Conservation (phyloP, 1,140 invertebrate species). For the Lysiphlebus fabarum region DNA sequence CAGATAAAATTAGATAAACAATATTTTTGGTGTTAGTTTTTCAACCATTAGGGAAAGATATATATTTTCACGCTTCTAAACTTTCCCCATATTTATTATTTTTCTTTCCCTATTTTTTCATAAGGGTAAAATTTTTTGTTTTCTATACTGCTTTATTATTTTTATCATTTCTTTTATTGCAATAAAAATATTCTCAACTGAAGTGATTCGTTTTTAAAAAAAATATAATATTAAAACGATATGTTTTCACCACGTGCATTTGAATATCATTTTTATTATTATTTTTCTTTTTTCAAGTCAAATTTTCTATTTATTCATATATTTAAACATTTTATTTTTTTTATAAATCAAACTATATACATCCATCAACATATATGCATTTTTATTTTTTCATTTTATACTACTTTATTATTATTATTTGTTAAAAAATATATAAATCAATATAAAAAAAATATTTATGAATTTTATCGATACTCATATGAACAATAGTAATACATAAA, state of each 20-base stretch:
- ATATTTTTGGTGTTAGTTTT: constrained; percentile 3
- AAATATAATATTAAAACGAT: constrained; percentile 37
- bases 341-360: no score
- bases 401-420: no score
- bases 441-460: no score
- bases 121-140: not conserved
- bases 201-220: constrained; percentile 41
- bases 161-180: constrained; percentile 9
- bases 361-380: no score
- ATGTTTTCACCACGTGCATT: constrained; percentile 25
- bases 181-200: constrained; percentile 36
- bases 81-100: not conserved
- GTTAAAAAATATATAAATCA: no score
- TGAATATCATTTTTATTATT: no score
- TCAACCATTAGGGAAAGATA: not conserved
- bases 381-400: no score
- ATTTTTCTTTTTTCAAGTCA: no score
- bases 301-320: no score
- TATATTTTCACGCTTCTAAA: constrained; percentile 2
- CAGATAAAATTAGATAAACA: constrained; percentile 6
- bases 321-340: no score
- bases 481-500: no score
- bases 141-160: not conserved
- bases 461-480: no score
- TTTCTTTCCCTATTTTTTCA: not conserved